These are phyloP conservation scores for Rhyacophila evoluta DNA, from an alignment of 2,888 invertebrate genomes.

Conservation along the genomic window DNA sequence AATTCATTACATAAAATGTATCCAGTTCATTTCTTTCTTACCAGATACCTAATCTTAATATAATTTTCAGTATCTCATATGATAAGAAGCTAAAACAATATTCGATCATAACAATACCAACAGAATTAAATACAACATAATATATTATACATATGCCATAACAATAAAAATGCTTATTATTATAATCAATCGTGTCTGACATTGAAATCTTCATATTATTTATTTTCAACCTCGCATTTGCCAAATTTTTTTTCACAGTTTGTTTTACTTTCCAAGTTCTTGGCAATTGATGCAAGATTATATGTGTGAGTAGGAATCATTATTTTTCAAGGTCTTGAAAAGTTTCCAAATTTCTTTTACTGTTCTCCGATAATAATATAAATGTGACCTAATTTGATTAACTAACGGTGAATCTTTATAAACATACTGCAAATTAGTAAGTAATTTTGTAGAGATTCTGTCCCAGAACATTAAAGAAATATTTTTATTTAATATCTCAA, in stretches of 20 bases:
- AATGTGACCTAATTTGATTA: not conserved
- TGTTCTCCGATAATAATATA: not conserved
- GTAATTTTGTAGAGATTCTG: no score
- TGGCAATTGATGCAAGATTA: not conserved
- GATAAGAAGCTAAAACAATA: no score
- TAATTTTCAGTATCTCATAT: no score
- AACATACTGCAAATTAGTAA: not conserved
- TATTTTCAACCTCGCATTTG: not conserved
- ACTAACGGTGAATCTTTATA: not conserved
- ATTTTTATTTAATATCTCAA: no score
- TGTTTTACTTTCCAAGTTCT: not conserved
- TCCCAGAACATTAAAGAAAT: no score
- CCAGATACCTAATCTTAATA: no score
- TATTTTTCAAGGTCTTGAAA: slow-evolving; percentile 8
- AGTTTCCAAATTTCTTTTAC: not conserved
- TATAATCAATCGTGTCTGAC: not conserved
- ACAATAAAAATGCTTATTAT: no score
- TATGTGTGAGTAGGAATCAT: not conserved
- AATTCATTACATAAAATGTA: no score
- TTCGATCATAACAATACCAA: no score
- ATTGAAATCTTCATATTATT: not conserved
- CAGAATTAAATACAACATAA: no score
- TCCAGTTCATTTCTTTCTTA: no score
- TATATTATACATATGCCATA: no score
- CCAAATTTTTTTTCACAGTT: not conserved